Evolutionary conservation across 2,113 vertebrate species (phyloP), one percentile per base, ranked within the genome.

Genomic region (Lagopus muta): DNA sequence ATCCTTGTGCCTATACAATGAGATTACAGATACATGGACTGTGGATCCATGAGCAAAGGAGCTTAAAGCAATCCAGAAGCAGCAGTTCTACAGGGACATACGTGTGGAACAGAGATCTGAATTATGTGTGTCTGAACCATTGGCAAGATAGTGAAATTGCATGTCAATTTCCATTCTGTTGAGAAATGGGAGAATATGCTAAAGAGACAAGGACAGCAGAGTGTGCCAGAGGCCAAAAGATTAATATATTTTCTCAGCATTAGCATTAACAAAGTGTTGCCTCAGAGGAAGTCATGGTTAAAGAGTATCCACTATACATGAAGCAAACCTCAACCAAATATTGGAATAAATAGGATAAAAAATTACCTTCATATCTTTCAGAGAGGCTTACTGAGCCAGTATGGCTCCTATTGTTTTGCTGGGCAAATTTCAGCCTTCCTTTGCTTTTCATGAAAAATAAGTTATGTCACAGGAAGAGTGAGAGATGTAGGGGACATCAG

Each of bases 381-480:
- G 88, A n/a, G 95, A 83, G 40, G 65, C 27, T 82, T 83, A 69
- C n/a, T 48, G 34, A 85, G 81, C 80, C 82, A 91, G 30, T n/a
- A 42, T 58, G 57, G 45, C 45, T 88, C 14, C 30, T 76, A 86
- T 58, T 89, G 43, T 86, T 95, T 88, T 86, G 48, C 85, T 90
- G 65, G 73, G 30, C 80, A 96, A 84, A 94, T 95, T 95, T 94
- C 86, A 95, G 62, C 73, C 42, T 88, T 69, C 65, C 57, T 77
- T 93, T 89, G 25, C 79, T 81, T 82, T 40, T 94, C 48, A 92
- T 92, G 91, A 90, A 97, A 95, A 96, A 94, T 94, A 93, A 94
- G 94, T 96, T 94, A 88, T 11, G 17, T 76, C 76, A 91, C 91
- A 94, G 72, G 77, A 86, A 89, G 89, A 94, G 22, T 73, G 60